These are phyloP conservation scores for Drosophila anomelani DNA, from an alignment of 2,888 invertebrate species.

Conservation along the genomic window DNA sequence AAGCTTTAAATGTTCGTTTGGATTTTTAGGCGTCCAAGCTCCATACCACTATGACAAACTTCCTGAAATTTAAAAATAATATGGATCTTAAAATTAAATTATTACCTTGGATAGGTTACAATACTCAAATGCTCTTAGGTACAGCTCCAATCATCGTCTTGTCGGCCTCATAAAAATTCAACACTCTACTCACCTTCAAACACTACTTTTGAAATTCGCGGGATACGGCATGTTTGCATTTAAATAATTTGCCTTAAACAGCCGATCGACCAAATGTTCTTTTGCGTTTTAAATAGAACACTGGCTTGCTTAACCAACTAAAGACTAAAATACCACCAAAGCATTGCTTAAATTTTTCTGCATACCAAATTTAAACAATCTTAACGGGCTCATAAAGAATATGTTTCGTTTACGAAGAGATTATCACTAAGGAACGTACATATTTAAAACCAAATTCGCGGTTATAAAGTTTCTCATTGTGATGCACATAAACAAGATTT, in stretches of 20 bases:
- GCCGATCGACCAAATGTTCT: constrained; percentile 59
- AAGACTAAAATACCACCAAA: constrained; percentile 40
- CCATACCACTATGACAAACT: background rate
- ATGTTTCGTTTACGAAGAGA: constrained; percentile 36
- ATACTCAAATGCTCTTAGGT: background rate
- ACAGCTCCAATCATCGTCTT: background rate
- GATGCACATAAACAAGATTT: background rate
- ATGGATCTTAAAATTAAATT: background rate
- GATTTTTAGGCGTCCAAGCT: background rate
- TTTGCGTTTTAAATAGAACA: constrained; percentile 63
- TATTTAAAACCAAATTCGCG: too few species aligned
- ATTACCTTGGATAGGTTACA: constrained; percentile 13
- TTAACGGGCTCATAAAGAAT: constrained; percentile 31
- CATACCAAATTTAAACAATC: constrained; percentile 59
- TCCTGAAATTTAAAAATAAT: constrained; percentile 11
- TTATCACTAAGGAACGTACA: too few species aligned
- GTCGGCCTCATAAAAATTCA: constrained; percentile 15
- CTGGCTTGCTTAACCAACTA: constrained; percentile 33
- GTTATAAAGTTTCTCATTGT: constrained; percentile 14
- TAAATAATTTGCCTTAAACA: constrained; percentile 26
- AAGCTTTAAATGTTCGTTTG: constrained; percentile 2
- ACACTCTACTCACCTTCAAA: constrained; percentile 67
- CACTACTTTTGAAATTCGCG: constrained; percentile 43
- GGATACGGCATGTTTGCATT: constrained; percentile 40
- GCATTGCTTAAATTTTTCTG: constrained; percentile 59